A percentile compares a stretch with the other conserved stretches of the same genome.
Conservation (phyloP, 2,888 invertebrate species). For the Morpho helenor region DNA sequence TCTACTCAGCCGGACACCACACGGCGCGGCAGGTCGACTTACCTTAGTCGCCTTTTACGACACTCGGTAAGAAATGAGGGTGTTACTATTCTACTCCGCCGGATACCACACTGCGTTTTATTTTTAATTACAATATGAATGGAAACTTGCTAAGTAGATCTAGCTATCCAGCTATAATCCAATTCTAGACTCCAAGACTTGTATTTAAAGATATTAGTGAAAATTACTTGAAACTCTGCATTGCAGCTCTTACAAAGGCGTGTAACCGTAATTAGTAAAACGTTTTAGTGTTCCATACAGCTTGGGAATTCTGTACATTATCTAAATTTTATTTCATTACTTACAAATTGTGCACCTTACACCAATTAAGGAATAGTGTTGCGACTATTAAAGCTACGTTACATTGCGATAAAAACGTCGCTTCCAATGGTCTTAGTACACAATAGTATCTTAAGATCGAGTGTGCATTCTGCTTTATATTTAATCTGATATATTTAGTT, state of each 20-base stretch:
- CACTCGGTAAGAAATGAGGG: too few relatives aligned
- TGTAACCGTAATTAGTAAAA: constrained; percentile 58
- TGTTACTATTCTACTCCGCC: too few relatives aligned
- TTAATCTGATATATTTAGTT: too few relatives aligned
- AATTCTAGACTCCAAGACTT: constrained; percentile 26
- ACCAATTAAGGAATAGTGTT: constrained; percentile 15
- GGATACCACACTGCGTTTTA: too few relatives aligned
- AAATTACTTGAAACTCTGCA: constrained; percentile 62
- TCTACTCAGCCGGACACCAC: too few relatives aligned
- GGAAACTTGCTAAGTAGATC: constrained; percentile 5
- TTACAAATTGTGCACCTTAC: constrained; percentile 30
- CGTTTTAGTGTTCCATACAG: constrained; percentile 41
- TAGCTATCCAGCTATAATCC: constrained; percentile 15
- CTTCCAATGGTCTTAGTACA: not conserved
- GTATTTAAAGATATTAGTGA: constrained; percentile 55
- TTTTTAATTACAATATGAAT: too few relatives aligned
- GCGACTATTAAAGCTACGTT: constrained; percentile 4
- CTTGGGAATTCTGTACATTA: constrained; percentile 33
- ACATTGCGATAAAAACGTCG: not conserved
- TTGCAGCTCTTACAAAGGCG: constrained; percentile 50
- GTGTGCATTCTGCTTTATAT: too few relatives aligned
- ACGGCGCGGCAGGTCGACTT: too few relatives aligned
- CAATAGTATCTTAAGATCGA: not conserved
- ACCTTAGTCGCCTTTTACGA: too few relatives aligned
- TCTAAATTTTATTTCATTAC: constrained; percentile 38